Conservation (phyloP, 2,888 invertebrate genomes). For the Drosophila gaucha region DNA sequence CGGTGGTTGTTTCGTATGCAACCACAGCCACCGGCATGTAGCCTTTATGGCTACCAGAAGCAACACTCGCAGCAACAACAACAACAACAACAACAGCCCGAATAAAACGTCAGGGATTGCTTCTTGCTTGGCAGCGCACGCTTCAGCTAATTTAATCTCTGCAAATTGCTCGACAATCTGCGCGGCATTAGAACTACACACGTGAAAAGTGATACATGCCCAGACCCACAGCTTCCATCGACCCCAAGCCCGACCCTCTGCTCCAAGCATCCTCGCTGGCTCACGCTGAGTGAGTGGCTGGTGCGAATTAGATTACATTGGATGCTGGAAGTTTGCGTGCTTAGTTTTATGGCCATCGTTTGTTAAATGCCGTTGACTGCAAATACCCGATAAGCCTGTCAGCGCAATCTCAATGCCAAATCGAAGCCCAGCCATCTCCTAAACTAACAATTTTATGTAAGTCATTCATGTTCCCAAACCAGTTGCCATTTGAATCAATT, state of each 20-base stretch:
- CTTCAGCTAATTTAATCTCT: conserved; percentile 84
- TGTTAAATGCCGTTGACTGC: conserved; percentile 54
- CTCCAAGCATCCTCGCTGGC: background rate
- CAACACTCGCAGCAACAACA: conserved; percentile 34
- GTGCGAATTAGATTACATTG: conserved; percentile 69
- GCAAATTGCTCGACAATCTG: conserved; percentile 85
- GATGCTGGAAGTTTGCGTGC: conserved; percentile 29
- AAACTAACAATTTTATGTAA: background rate
- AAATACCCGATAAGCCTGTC: conserved; percentile 60
- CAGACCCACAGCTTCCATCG: background rate
- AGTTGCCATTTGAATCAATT: conserved; percentile 14
- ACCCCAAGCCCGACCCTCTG: background rate
- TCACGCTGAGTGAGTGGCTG: conserved; percentile 42
- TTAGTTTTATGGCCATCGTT: conserved; percentile 55
- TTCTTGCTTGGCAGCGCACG: conserved; percentile 61
- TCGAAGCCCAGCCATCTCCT: background rate
- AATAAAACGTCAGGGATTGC: conserved; percentile 33
- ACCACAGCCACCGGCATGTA: conserved; percentile 65
- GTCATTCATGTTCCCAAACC: conserved; percentile 27
- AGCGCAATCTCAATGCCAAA: conserved; percentile 16
- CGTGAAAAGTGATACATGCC: conserved; percentile 65
- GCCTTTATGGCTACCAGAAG: conserved; percentile 25
- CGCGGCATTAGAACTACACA: conserved; percentile 78
- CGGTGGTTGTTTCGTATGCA: conserved; percentile 71
- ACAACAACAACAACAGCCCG: conserved; percentile 20